phyloP scores from a whole-genome alignment of 2,113 vertebrate species.

The Oreocharis arfaki region DNA sequence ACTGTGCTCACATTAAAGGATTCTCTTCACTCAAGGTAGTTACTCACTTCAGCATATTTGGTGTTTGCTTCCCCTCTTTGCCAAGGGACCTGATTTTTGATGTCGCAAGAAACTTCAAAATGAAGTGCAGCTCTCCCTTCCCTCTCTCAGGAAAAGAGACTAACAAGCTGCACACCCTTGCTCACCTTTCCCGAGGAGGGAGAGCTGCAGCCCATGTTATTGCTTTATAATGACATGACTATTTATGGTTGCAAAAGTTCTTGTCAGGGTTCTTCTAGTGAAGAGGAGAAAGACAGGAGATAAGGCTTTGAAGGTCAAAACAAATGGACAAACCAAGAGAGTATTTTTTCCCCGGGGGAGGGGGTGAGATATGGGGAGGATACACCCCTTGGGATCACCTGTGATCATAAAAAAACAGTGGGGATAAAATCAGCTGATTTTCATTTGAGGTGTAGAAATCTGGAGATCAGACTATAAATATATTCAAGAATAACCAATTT shows the following conservation, averaged over 20 bases:
- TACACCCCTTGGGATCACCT: background rate
- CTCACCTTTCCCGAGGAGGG: background rate
- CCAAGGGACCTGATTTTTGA: conserved; percentile 3
- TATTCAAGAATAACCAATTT: background rate
- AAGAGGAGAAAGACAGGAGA: background rate
- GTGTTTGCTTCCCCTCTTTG: background rate
- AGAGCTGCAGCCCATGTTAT: background rate
- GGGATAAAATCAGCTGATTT: background rate
- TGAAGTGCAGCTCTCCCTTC: background rate
- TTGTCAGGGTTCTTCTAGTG: background rate
- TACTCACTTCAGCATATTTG: conserved; percentile 16
- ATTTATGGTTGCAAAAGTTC: background rate
- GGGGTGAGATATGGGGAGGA: rapidly evolving
- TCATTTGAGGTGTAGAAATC: background rate
- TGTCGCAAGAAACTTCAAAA: background rate
- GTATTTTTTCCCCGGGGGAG: background rate
- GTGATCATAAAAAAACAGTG: background rate
- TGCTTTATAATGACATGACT: background rate
- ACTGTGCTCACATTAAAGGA: background rate
- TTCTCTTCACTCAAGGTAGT: background rate
- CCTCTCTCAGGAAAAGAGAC: background rate
- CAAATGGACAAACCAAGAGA: background rate
- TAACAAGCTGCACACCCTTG: background rate
- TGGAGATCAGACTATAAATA: background rate
- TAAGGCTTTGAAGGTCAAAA: conserved; percentile 5